These are phyloP conservation scores for Ameiurus melas DNA, from an alignment of 2,113 vertebrate species.

Conservation along the genomic window DNA sequence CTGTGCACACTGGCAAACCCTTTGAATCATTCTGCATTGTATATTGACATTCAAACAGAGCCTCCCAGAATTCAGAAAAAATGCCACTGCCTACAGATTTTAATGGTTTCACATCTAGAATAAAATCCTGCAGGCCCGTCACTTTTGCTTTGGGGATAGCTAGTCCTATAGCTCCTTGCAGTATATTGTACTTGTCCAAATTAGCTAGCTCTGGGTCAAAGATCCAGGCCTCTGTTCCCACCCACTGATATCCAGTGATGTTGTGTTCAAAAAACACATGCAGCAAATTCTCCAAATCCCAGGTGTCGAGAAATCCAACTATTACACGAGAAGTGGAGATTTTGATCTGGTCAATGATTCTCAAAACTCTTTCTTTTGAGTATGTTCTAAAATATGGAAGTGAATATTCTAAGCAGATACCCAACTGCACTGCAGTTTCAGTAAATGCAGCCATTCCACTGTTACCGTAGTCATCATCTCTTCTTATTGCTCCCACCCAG, in stretches of 20 bases:
- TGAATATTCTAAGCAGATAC: constrained; percentile 38
- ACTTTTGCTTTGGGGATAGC: constrained; percentile 65
- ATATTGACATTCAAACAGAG: constrained; percentile 64
- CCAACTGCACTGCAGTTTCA: constrained; percentile 10
- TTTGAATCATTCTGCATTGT: neutral
- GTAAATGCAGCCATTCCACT: constrained; percentile 28
- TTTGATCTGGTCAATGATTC: constrained; percentile 59
- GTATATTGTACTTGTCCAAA: constrained; percentile 56
- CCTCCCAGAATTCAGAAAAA: constrained; percentile 68
- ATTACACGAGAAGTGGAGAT: constrained; percentile 68
- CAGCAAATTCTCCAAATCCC: constrained; percentile 64
- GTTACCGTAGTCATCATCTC: constrained; percentile 36
- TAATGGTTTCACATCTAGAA: constrained; percentile 62
- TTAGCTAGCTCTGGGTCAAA: constrained; percentile 61
- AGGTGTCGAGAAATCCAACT: constrained; percentile 61
- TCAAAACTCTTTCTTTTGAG: constrained; percentile 59
- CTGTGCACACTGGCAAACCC: constrained; percentile 58
- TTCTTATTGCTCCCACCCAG: constrained; percentile 32
- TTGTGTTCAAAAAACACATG: constrained; percentile 62
- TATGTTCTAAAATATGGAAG: constrained; percentile 44
- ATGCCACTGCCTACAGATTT: constrained; percentile 59
- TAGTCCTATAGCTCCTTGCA: constrained; percentile 64
- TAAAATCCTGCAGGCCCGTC: constrained; percentile 65
- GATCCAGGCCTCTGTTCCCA: constrained; percentile 71
- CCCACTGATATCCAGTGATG: constrained; percentile 71